phyloP scores from a whole-genome alignment of 1,140 invertebrate genomes.

The Drosophila nikananu region DNA sequence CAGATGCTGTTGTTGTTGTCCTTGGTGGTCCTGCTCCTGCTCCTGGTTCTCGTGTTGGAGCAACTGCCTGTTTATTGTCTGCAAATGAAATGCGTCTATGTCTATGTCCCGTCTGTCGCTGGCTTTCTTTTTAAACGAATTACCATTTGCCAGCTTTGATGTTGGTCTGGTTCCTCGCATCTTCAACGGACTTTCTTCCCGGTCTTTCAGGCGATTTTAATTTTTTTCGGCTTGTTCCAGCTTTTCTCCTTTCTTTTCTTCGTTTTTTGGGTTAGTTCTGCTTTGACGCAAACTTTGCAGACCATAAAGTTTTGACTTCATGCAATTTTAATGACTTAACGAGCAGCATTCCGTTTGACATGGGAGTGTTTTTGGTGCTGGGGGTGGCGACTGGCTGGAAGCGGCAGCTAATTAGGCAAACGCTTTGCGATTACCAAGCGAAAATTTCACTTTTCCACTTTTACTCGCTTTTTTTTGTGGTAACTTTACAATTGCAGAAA shows the following conservation, averaged over 20 bases:
- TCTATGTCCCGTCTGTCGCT: slow-evolving; percentile 43
- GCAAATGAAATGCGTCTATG: slow-evolving; percentile 73
- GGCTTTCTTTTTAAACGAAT: slow-evolving; percentile 75
- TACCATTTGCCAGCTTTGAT: slow-evolving; percentile 78
- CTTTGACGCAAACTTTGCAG: slow-evolving; percentile 82
- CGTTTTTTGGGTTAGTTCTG: slow-evolving; percentile 57
- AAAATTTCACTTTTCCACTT: slow-evolving; percentile 66
- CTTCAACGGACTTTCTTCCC: slow-evolving; percentile 29
- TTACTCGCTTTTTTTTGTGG: slow-evolving; percentile 15
- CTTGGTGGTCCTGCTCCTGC: slow-evolving; percentile 6
- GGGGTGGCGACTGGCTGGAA: slow-evolving; percentile 37
- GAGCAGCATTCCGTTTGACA: slow-evolving; percentile 72
- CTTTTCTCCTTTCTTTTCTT: slow-evolving; percentile 23
- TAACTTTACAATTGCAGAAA: slow-evolving; percentile 18
- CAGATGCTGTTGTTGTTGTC: slow-evolving; percentile 43
- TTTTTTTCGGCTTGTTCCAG: slow-evolving; percentile 27
- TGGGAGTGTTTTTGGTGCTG: slow-evolving; percentile 36
- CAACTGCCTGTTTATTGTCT: slow-evolving; percentile 70
- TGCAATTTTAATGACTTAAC: slow-evolving; percentile 83
- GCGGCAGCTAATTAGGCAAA: slow-evolving; percentile 76
- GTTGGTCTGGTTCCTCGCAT: slow-evolving; percentile 56
- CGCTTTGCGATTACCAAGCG: slow-evolving; percentile 69
- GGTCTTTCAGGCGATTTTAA: slow-evolving; percentile 29
- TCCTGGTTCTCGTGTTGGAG: not conserved
- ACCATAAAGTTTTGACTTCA: slow-evolving; percentile 84